Evolutionary conservation across 2,888 invertebrate species (phyloP).

Genomic region (Aphidoletes aphidimyza): DNA sequence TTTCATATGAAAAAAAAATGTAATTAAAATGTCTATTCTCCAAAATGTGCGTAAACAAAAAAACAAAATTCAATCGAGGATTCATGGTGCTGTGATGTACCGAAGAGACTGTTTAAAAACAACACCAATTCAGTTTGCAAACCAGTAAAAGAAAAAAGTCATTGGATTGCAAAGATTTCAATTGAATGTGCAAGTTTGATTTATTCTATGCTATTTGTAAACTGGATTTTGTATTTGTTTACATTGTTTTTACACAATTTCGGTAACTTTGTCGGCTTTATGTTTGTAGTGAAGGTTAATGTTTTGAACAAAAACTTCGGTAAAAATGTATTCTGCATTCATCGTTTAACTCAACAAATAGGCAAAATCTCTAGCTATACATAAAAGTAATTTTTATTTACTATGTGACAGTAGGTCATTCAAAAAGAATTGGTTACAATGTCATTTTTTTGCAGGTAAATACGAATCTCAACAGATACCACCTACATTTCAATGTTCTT

Average conservation of each 20-base stretch:
- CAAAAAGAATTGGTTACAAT: slow-evolving; percentile 13
- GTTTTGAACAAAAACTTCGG: neutral
- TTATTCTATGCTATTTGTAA: slow-evolving; percentile 15
- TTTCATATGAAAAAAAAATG: too few relatives aligned
- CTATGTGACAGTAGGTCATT: neutral
- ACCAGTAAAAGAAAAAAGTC: slow-evolving; percentile 4
- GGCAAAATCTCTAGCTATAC: too few relatives aligned
- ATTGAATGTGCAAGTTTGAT: slow-evolving; percentile 36
- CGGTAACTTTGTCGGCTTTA: slow-evolving; percentile 41
- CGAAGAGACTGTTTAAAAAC: too few relatives aligned
- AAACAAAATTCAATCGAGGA: too few relatives aligned
- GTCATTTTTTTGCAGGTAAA: neutral
- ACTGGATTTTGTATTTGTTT: neutral
- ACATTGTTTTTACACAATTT: neutral
- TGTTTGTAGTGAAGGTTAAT: neutral
- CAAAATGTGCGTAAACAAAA: too few relatives aligned
- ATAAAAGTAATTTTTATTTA: neutral
- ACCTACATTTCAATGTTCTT: too few relatives aligned
- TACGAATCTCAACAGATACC: slow-evolving; percentile 10
- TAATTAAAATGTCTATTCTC: too few relatives aligned
- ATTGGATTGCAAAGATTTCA: slow-evolving; percentile 19
- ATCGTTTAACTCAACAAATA: too few relatives aligned
- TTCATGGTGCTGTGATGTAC: too few relatives aligned
- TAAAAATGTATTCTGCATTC: neutral
- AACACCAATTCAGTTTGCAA: too few relatives aligned